These are phyloP conservation scores for Augiades crinisus DNA, from an alignment of 2,888 invertebrate species.

Conservation along the genomic window DNA sequence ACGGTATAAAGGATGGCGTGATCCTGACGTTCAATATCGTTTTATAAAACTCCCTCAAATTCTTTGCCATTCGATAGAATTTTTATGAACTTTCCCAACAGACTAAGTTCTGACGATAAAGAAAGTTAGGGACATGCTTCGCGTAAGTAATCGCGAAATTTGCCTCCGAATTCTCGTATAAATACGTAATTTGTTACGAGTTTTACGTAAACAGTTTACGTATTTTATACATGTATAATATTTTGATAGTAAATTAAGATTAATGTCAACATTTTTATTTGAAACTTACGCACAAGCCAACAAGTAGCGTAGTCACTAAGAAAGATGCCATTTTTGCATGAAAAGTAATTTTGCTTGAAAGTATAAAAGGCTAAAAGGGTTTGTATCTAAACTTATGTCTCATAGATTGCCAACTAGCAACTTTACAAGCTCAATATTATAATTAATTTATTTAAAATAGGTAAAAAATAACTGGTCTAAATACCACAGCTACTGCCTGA, in stretches of 20 bases:
- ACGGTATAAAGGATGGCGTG: constrained; percentile 35
- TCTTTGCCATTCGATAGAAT: constrained; percentile 48
- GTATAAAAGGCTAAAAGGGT: no score
- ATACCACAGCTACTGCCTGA: no score
- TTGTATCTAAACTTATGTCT: no score
- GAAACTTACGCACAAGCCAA: no score
- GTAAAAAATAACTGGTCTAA: no score
- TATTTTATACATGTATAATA: not conserved
- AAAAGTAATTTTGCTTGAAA: no score
- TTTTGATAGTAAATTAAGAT: not conserved
- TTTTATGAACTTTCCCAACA: constrained; percentile 47
- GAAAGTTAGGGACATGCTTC: constrained; percentile 36
- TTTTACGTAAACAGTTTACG: constrained; percentile 8
- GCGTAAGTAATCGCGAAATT: constrained; percentile 35
- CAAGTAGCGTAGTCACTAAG: no score
- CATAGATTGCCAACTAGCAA: no score
- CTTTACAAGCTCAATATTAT: no score
- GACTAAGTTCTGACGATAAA: constrained; percentile 34
- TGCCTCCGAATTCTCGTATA: constrained; percentile 7
- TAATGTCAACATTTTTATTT: not conserved
- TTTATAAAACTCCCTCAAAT: constrained; percentile 36
- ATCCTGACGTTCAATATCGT: constrained; percentile 43
- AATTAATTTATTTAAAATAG: no score
- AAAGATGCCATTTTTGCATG: no score
- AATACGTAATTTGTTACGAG: constrained; percentile 14